Evolutionary conservation across 2,797 vertebrate genomes (phyloP).

Genomic region (Premnoplex brunnescens): DNA sequence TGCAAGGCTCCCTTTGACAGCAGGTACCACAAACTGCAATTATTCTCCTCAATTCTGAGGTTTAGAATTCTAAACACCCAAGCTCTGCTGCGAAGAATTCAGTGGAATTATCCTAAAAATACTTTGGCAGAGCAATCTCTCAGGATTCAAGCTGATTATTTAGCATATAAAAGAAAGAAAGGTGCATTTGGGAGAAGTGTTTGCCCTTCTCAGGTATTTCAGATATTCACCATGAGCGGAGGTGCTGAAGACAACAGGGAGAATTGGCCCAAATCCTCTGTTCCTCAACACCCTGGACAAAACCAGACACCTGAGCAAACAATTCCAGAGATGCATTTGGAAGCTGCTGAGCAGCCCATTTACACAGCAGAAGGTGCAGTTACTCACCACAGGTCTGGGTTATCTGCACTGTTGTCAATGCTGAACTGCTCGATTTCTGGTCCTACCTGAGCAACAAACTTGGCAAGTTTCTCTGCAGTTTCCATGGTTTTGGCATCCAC

Average conservation of each 20-base stretch:
- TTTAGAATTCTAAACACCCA: not conserved
- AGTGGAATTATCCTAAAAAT: not conserved
- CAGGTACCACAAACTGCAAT: not conserved
- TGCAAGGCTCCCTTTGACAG: not conserved
- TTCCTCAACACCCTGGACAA: not conserved
- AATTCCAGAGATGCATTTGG: not conserved
- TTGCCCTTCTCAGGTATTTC: not conserved
- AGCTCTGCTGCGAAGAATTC: not conserved
- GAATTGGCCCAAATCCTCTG: not conserved
- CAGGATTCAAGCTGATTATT: not conserved
- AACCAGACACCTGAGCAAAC: not conserved
- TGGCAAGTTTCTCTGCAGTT: constrained; percentile 80
- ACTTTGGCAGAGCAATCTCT: not conserved
- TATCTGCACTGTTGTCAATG: constrained; percentile 80
- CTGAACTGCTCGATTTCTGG: constrained; percentile 83
- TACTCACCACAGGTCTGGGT: constrained; percentile 80
- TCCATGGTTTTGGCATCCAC: constrained; percentile 79
- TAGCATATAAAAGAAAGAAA: not conserved
- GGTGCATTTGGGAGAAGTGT: not conserved
- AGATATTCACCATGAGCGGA: not conserved
- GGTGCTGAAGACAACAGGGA: not conserved
- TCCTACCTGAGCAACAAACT: constrained; percentile 81
- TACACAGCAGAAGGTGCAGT: not conserved
- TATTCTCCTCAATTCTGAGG: not conserved
- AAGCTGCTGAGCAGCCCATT: not conserved